These are phyloP conservation scores for Salvelinus sp. DNA, from an alignment of 2,113 vertebrate species.

Conservation along the genomic window DNA sequence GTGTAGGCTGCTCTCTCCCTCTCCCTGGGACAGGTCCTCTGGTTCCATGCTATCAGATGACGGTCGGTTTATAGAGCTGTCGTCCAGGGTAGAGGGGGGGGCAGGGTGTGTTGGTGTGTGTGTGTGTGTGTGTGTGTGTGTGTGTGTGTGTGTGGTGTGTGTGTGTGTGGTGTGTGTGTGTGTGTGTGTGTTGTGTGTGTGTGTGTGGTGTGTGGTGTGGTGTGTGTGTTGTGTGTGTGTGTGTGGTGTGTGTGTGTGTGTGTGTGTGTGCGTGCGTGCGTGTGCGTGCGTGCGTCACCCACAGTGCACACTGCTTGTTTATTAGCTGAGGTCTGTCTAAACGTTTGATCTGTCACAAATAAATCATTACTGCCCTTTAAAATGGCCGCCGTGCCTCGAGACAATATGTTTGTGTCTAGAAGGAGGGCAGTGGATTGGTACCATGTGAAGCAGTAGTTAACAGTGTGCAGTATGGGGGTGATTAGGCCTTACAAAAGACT, in stretches of 20 bases:
- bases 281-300: no score
- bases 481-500: no score
- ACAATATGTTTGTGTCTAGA: no score
- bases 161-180: background rate
- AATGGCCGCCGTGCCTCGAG: no score
- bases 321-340: constrained; percentile 15
- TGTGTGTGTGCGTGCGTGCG: background rate
- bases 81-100: background rate
- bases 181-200: background rate
- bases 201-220: background rate
- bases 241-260: background rate
- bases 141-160: background rate
- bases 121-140: background rate
- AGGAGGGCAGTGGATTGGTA: no score
- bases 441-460: no score
- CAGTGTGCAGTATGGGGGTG: no score
- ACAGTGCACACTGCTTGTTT: constrained; percentile 7
- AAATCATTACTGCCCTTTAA: no score
- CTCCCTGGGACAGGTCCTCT: background rate
- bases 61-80: background rate
- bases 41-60: constrained; percentile 11
- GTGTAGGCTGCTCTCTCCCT: background rate
- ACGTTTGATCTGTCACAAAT: background rate
- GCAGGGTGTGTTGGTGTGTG: background rate
- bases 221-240: background rate